phyloP scores from a whole-genome alignment of 2,888 invertebrate genomes.

The Lepetodrilus schrolli region DNA sequence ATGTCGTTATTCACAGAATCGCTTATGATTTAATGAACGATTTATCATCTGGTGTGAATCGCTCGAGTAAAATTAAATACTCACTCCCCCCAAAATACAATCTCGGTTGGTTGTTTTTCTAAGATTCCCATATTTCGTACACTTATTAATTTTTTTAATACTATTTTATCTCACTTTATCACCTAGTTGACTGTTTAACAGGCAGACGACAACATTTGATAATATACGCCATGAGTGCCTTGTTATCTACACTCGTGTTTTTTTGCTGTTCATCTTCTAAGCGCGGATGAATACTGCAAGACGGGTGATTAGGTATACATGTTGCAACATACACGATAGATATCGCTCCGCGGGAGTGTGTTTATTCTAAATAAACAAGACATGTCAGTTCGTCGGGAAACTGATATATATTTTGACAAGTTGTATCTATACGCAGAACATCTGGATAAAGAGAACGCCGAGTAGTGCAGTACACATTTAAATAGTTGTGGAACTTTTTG shows the following conservation, averaged over 20 bases:
- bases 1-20: neutral
- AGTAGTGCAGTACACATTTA: neutral
- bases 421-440: constrained; percentile 11
- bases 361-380: constrained; percentile 26
- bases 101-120: neutral
- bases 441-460: constrained; percentile 7
- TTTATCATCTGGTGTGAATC: neutral
- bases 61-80: neutral
- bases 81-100: neutral
- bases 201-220: constrained; percentile 17
- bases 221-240: constrained; percentile 6
- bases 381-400: constrained; percentile 17
- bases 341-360: constrained; percentile 7
- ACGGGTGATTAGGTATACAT: neutral
- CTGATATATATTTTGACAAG: constrained; percentile 25
- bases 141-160: neutral
- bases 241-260: too few species aligned
- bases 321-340: constrained; percentile 12
- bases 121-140: neutral
- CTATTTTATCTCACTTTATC: constrained; percentile 12
- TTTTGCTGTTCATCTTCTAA: too few species aligned
- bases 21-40: neutral
- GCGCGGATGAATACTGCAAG: too few species aligned
- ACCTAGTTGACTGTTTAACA: neutral
- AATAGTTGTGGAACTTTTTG: neutral